phyloP scores from a whole-genome alignment of 2,888 invertebrate species.

The Strigamia transsilvanica region DNA sequence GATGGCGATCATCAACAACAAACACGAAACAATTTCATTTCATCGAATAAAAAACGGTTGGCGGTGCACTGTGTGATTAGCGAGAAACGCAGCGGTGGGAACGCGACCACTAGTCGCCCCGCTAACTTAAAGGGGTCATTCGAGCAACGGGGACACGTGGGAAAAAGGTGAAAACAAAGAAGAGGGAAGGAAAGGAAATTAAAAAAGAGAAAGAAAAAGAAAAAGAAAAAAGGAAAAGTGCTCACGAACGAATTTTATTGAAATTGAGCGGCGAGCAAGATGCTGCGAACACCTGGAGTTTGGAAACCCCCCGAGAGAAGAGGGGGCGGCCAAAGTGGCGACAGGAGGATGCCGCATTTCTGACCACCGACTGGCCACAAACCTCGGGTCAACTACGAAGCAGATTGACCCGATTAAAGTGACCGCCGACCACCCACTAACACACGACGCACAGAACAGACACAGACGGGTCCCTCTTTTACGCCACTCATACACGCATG shows the following conservation, averaged over 20 bases:
- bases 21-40: constrained; percentile 48
- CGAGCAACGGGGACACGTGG: constrained; percentile 48
- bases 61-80: constrained; percentile 46
- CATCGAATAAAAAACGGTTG: constrained; percentile 46
- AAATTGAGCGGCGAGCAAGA: not conserved
- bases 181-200: constrained; percentile 51
- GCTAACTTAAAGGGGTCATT: constrained; percentile 54
- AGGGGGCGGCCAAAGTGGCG: constrained; percentile 36
- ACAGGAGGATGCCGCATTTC: constrained; percentile 45
- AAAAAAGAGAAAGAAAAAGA: not conserved
- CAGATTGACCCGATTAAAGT: constrained; percentile 49
- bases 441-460: not conserved
- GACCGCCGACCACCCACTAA: constrained; percentile 47
- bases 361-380: constrained; percentile 45
- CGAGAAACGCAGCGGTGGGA: constrained; percentile 49
- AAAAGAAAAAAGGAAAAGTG: constrained; percentile 14
- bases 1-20: constrained; percentile 24
- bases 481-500: constrained; percentile 47
- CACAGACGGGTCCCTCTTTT: not conserved
- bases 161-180: constrained; percentile 54
- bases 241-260: constrained; percentile 26
- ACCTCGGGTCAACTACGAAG: constrained; percentile 48
- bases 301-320: not conserved
- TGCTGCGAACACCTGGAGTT: constrained; percentile 52
- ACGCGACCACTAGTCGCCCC: constrained; percentile 52